A percentile compares a stretch with the other conserved stretches of the same genome.
Conservation (phyloP, 2,888 invertebrate genomes). For the Panopea generosa region DNA sequence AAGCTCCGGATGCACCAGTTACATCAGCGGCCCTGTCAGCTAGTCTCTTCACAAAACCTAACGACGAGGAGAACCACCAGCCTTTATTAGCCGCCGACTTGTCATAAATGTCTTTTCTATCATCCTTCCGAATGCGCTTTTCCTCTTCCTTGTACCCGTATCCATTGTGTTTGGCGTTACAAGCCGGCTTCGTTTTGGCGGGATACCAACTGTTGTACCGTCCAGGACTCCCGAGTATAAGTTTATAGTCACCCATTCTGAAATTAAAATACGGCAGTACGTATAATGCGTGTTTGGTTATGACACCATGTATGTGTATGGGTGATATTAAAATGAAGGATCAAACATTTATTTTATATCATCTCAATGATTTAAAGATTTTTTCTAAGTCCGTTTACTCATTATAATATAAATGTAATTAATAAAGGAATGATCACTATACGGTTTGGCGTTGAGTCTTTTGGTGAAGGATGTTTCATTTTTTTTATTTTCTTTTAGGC, state of each 20-base stretch:
- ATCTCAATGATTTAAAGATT: too few species aligned
- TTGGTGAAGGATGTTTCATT: too few species aligned
- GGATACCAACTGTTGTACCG: slow-evolving; percentile 78
- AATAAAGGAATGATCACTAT: too few species aligned
- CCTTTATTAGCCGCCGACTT: slow-evolving; percentile 7
- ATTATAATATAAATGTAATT: too few species aligned
- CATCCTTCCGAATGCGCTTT: slow-evolving; percentile 16
- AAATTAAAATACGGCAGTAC: too few species aligned
- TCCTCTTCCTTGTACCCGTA: slow-evolving; percentile 47
- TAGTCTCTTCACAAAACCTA: slow-evolving; percentile 8
- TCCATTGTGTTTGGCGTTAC: slow-evolving; percentile 28
- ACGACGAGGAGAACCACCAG: slow-evolving; percentile 52
- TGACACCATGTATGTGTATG: too few species aligned
- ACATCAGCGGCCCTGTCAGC: neutral
- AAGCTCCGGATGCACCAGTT: neutral
- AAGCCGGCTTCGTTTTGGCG: slow-evolving; percentile 44
- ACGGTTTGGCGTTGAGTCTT: too few species aligned
- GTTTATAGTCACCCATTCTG: slow-evolving; percentile 83
- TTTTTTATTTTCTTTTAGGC: too few species aligned
- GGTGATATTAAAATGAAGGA: too few species aligned
- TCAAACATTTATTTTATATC: too few species aligned
- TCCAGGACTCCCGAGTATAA: slow-evolving; percentile 83
- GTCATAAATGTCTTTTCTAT: slow-evolving; percentile 24
- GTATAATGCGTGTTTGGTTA: too few species aligned
- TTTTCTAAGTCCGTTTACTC: too few species aligned